Base-by-base conservation (phyloP, 2,113 vertebrate species). In the Bubo bubo region DNA sequence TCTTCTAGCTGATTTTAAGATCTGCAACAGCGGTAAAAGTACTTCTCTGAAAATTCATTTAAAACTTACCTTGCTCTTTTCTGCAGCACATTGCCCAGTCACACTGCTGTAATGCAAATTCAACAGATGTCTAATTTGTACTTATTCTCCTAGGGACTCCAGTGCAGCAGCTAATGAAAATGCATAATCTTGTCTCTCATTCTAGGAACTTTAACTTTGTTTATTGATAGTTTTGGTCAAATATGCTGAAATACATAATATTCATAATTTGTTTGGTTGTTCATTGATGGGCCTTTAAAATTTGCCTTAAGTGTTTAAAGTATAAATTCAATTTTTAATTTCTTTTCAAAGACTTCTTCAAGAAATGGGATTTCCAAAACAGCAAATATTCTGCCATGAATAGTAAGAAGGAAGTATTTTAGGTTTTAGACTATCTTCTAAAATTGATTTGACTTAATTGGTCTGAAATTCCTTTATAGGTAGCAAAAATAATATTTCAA, bases 111-210 rank as follows among this genome's bases (percentile, higher is more conserved):
- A 95, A 58, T 58, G 45, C 6, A 10, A 91, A 91, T 77, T 88
- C 81, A 94, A 53, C 90, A 93, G 81, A 95, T 96, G 66, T 90
- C 79, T 74, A 84, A 93, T 92, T 95, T 89, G 49, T 82, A 86
- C 49, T 53, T 73, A 37, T 11, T 86, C 37, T 96, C 55, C 59
- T 27, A 58, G 49, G 60, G 12, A 93, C 74, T 83, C 84, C 74
- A 43, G 18, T 43, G 74, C 56, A 94, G 41, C 39, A 86, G 62
- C 47, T 90, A 88, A 95, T 90, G 93, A 95, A 96, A 97, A 96
- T 93, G 50, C 41, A 58, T 43, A 91, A 79, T 97, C 96, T 60
- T 59, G 28, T 70, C 74, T 90, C 27, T 92, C 86, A 68, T 93
- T 74, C 75, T 90, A 86, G 32, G 26, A 97, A 86, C 86, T 95